Evolutionary conservation across 2,113 vertebrate species (phyloP).

Genomic region (Microcebus tavaratra): DNA sequence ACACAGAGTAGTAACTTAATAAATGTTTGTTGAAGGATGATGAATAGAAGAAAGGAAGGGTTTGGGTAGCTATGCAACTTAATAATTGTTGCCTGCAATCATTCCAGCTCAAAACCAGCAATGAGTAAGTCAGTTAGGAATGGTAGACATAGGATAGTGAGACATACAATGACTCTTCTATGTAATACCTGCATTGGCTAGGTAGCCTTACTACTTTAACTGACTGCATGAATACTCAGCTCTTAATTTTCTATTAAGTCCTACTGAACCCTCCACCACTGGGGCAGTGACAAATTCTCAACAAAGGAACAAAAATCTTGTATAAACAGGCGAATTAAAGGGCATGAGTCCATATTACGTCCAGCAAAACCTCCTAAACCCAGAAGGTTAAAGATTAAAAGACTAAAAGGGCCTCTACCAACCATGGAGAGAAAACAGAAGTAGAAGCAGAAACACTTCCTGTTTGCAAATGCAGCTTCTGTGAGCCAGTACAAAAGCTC

Average conservation of each 20-base stretch:
- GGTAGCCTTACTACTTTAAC: neutral
- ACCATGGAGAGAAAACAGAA: neutral
- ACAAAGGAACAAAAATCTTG: slow-evolving; percentile 39
- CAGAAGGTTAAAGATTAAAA: slow-evolving; percentile 7
- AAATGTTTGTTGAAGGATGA: neutral
- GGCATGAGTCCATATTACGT: neutral
- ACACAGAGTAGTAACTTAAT: neutral
- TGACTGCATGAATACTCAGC: neutral
- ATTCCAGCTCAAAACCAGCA: slow-evolving; percentile 37
- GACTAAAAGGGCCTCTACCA: slow-evolving; percentile 12
- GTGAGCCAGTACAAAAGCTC: neutral
- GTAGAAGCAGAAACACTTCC: slow-evolving; percentile 47
- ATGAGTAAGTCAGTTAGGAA: neutral
- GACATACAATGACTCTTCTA: neutral
- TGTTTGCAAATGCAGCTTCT: neutral
- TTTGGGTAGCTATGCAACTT: neutral
- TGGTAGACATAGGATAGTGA: neutral
- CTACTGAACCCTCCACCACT: neutral
- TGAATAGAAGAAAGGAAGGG: neutral
- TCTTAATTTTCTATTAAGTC: slow-evolving; percentile 20
- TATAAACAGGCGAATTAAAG: neutral
- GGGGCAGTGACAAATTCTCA: neutral
- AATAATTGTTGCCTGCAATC: neutral
- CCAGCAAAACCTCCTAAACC: slow-evolving; percentile 16
- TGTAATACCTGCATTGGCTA: neutral